Percentiles rank a stretch among this genome's conserved stretches.
phyloP scores from a whole-genome alignment of 2,888 invertebrate species.

The Eupelmus urozonus region DNA sequence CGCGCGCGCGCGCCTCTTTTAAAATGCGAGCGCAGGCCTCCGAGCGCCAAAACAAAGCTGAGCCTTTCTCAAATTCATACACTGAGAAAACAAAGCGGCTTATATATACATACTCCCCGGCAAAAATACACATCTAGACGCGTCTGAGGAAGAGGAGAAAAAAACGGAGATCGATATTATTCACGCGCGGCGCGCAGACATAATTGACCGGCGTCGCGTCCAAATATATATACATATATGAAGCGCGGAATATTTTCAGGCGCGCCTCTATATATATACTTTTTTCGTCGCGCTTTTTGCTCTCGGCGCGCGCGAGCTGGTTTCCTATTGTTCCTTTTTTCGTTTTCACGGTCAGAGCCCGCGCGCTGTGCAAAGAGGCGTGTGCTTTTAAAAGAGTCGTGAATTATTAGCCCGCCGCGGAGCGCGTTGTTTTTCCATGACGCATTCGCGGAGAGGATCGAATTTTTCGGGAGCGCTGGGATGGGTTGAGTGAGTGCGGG shows the following conservation, averaged over 20 bases:
- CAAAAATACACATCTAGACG: neutral
- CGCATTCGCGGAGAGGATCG: conserved; percentile 7
- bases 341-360: conserved; percentile 17
- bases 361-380: neutral
- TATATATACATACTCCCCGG: no score
- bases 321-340: neutral
- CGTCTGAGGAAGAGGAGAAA: neutral
- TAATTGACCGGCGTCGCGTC: conserved; percentile 3
- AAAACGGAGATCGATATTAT: neutral
- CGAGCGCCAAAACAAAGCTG: neutral
- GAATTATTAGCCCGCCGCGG: conserved; percentile 25
- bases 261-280: neutral
- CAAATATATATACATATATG: no score
- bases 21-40: no score
- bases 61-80: neutral
- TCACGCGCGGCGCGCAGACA: neutral
- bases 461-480: neutral
- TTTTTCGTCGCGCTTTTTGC: neutral
- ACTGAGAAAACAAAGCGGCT: neutral
- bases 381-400: neutral
- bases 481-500: neutral
- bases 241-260: neutral
- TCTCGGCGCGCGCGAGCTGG: neutral
- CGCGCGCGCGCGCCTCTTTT: neutral
- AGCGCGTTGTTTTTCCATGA: neutral